Evolutionary conservation across 2,797 vertebrate genomes (phyloP).

Genomic region (Oreonectes daqikongensis): DNA sequence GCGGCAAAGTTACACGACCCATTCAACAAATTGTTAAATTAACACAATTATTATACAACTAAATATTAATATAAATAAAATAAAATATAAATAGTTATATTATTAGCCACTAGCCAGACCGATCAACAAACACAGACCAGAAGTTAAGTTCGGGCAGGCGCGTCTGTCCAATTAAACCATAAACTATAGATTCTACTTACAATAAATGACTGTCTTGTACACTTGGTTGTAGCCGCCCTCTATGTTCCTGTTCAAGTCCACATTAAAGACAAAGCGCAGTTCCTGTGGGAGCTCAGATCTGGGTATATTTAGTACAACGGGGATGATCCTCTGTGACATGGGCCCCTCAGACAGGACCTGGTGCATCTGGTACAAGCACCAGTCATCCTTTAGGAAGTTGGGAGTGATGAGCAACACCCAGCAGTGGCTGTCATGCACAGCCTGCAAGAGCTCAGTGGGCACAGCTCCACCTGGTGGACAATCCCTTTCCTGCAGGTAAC

Average conservation of each 20-base stretch:
- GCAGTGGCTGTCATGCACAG: slow-evolving; percentile 81
- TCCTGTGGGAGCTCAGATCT: slow-evolving; percentile 79
- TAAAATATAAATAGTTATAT: too few species aligned
- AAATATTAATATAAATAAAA: too few species aligned
- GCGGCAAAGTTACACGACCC: too few species aligned
- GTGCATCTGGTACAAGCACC: slow-evolving; percentile 90
- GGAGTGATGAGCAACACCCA: slow-evolving; percentile 84
- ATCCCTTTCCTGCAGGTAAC: slow-evolving; percentile 84
- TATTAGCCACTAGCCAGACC: too few species aligned
- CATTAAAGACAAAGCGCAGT: slow-evolving; percentile 79
- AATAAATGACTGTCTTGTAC: slow-evolving; percentile 72
- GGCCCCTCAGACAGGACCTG: slow-evolving; percentile 82
- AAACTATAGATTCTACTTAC: slow-evolving; percentile 75
- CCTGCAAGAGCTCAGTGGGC: slow-evolving; percentile 80
- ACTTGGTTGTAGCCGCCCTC: slow-evolving; percentile 75
- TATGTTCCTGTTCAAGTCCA: slow-evolving; percentile 68
- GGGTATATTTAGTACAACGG: slow-evolving; percentile 74
- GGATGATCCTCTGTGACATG: slow-evolving; percentile 80
- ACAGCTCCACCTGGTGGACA: slow-evolving; percentile 72
- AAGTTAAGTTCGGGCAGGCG: too few species aligned
- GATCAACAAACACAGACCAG: too few species aligned
- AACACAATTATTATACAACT: too few species aligned
- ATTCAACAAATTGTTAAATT: too few species aligned
- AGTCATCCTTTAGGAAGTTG: slow-evolving; percentile 80
- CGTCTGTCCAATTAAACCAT: too few species aligned